phyloP scores from a whole-genome alignment of 35 echinoderm and acorn worm species.

The Holothuria glaberrima region DNA sequence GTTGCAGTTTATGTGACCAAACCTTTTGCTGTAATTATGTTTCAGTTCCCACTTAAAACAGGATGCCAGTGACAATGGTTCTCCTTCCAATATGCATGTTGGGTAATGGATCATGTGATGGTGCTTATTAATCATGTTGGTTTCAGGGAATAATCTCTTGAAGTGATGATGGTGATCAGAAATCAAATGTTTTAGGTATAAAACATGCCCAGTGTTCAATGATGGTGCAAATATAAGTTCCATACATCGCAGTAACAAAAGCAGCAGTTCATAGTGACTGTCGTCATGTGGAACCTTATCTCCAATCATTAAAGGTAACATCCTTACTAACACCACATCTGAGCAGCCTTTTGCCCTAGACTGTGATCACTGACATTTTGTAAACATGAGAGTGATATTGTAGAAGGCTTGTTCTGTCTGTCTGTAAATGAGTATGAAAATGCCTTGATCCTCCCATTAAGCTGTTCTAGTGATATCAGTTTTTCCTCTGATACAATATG shows the following conservation, averaged over 20 bases:
- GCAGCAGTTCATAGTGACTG: constrained; percentile 52
- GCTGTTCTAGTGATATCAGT: neutral
- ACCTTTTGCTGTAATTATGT: neutral
- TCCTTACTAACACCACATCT: constrained; percentile 54
- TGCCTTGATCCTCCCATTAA: neutral
- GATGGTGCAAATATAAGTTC: constrained; percentile 63
- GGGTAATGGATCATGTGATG: constrained; percentile 68
- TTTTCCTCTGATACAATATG: too few species aligned
- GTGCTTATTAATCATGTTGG: constrained; percentile 74
- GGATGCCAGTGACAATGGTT: neutral
- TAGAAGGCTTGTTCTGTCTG: neutral
- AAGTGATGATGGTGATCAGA: constrained; percentile 66
- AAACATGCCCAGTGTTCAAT: constrained; percentile 29
- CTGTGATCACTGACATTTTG: neutral
- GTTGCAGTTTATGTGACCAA: neutral
- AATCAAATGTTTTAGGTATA: constrained; percentile 70
- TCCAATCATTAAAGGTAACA: constrained; percentile 69
- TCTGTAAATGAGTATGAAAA: neutral
- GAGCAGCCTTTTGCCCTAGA: neutral
- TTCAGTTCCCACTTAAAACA: constrained; percentile 15
- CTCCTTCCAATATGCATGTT: too few species aligned
- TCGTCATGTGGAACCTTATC: constrained; percentile 59
- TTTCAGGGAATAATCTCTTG: constrained; percentile 51
- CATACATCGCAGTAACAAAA: constrained; percentile 62
- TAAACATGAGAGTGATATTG: neutral